Evolutionary conservation across 2,113 vertebrate genomes (phyloP), one percentile per base, ranked within the genome.

Genomic region (Excalfactoria chinensis): DNA sequence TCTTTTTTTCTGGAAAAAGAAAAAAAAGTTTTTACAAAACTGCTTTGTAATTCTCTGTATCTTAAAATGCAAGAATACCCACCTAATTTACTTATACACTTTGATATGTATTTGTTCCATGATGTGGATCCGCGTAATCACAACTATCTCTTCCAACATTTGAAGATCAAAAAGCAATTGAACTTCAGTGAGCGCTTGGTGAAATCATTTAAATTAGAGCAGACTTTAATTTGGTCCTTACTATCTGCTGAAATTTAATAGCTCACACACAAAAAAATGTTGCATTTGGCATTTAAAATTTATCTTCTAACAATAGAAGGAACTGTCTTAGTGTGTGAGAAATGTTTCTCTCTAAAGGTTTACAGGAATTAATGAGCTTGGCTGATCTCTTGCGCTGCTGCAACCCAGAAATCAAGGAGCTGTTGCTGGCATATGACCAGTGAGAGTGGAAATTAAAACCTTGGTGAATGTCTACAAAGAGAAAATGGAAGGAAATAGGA

Each of bases 61-160:
- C 9, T 82, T 69, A 35, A 92, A 83, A 69, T 66, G 19, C 13
- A 93, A 88, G 35, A 86, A 60, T 25, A 89, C 53, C 30, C 6
- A 48, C 1, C 0, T n/a, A 21, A 76, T 60, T 76, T 69, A 48
- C 4, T 76, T 60, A 2, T 2, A 28, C 4, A 15, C 7, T 69
- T 86, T 49, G 5, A 44, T 23, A 28, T 2, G 1, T 46, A 3
- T 26, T 32, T 90, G 88, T 53, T 13, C 23, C 23, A 9, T 59
- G 0, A 8, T 59, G 1, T 28, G 10, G 74, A 19, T 55, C 23
- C 11, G 18, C 37, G 4, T 55, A 41, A 82, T 53, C 23, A 44
- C 18, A 75, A 20, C 13, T 70, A 63, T 35, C 20, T 84, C 23
- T 66, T 89, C 23, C 51, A 59, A 8, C 0, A 0, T n/a, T 59